Percentiles rank a stretch among this genome's conserved stretches.
Evolutionary conservation across 2,113 vertebrate genomes (phyloP).

Genomic region (Thalassarche chlororhynchos): DNA sequence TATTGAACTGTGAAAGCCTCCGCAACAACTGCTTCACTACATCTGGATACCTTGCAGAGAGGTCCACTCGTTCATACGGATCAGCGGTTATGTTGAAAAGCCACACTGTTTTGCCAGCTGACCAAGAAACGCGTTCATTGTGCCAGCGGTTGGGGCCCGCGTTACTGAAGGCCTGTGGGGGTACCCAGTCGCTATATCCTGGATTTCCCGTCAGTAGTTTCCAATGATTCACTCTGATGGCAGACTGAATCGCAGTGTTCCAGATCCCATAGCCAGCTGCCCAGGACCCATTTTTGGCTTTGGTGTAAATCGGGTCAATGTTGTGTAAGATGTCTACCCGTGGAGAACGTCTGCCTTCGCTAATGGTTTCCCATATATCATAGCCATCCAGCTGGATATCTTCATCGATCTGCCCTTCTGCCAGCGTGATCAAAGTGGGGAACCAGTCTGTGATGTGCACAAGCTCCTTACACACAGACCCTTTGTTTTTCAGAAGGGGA

Average conservation of each 20-base stretch:
- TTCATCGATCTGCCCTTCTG: constrained; percentile 89
- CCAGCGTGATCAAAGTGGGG: constrained; percentile 91
- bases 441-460: constrained; percentile 99
- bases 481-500: constrained; percentile 88
- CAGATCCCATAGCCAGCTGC: constrained; percentile 93
- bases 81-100: constrained; percentile 97
- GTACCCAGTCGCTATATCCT: constrained; percentile 95
- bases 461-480: constrained; percentile 87
- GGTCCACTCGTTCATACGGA: constrained; percentile 92
- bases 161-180: constrained; percentile 92
- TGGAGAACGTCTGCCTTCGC: constrained; percentile 91
- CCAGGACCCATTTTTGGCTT: constrained; percentile 93
- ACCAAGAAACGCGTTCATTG: constrained; percentile 85
- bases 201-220: constrained; percentile 94
- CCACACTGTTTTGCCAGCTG: constrained; percentile 92
- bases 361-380: constrained; percentile 96
- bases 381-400: constrained; percentile 90
- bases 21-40: constrained; percentile 89
- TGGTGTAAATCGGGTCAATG: constrained; percentile 94
- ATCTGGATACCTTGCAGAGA: constrained; percentile 85
- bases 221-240: constrained; percentile 92
- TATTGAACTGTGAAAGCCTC: constrained; percentile 89
- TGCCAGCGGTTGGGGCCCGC: constrained; percentile 87
- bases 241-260: constrained; percentile 94
- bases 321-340: constrained; percentile 95